phyloP scores from a whole-genome alignment of 2,888 invertebrate species.

The Crepidodera aurea region DNA sequence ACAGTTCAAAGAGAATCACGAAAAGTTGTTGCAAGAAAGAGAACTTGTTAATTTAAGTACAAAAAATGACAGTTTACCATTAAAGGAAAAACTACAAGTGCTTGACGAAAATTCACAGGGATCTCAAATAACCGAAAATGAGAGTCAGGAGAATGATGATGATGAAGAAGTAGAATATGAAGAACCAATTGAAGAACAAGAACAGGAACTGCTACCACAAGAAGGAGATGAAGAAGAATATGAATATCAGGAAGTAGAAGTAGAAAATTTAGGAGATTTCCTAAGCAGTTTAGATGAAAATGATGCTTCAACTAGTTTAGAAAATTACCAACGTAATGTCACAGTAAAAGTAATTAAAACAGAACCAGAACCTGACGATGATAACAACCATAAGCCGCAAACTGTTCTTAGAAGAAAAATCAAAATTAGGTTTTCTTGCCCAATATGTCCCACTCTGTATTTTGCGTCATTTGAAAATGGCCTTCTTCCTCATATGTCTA shows the following conservation, averaged over 20 bases:
- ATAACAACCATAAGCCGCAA: neutral
- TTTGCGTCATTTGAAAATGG: conserved; percentile 29
- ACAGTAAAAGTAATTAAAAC: conserved; percentile 19
- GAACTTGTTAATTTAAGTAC: neutral
- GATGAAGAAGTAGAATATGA: neutral
- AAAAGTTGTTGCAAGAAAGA: conserved; percentile 25
- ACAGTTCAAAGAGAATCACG: conserved; percentile 38
- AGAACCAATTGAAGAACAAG: neutral
- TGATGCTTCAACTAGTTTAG: neutral
- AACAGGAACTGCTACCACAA: neutral
- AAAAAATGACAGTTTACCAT: neutral
- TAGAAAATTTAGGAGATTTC: conserved; percentile 13
- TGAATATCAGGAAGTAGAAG: conserved; percentile 19
- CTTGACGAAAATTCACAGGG: neutral
- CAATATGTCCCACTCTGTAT: conserved; percentile 31
- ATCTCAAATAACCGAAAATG: neutral
- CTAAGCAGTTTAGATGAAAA: conserved; percentile 8
- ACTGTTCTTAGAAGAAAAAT: conserved; percentile 24
- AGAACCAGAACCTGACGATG: neutral
- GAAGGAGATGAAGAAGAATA: conserved; percentile 16
- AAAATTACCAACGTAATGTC: conserved; percentile 2
- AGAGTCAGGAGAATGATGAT: neutral
- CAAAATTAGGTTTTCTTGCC: conserved; percentile 31
- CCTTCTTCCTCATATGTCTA: conserved; percentile 25
- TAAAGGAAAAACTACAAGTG: neutral